These are phyloP conservation scores for Sebastes taczanowskii DNA, from an alignment of 2,797 vertebrate genomes.

Conservation along the genomic window DNA sequence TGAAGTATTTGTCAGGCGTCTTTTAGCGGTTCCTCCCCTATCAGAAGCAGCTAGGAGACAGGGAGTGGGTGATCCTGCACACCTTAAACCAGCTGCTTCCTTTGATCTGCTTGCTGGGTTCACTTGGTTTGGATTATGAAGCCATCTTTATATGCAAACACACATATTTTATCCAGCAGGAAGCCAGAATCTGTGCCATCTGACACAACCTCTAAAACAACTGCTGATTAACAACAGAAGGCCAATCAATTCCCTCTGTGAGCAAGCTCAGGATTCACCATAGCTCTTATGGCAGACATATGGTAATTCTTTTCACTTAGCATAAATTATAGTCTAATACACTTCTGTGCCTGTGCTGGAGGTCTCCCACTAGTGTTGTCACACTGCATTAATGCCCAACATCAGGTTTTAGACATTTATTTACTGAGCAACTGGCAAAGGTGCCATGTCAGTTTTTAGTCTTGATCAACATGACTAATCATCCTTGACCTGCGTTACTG, in stretches of 20 bases:
- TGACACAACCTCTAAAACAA: constrained; percentile 71
- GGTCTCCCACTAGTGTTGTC: constrained; percentile 33
- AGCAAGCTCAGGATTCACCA: constrained; percentile 56
- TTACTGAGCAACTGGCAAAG: constrained; percentile 16
- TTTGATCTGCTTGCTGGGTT: constrained; percentile 68
- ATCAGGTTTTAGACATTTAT: constrained; percentile 18
- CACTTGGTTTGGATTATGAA: constrained; percentile 63
- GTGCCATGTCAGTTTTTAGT: background rate
- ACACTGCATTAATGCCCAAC: constrained; percentile 9
- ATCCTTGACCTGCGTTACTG: background rate
- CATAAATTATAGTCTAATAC: constrained; percentile 64
- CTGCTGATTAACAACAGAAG: constrained; percentile 75
- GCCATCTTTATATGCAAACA: constrained; percentile 62
- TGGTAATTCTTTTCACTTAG: constrained; percentile 66
- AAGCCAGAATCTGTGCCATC: constrained; percentile 65
- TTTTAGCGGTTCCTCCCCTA: constrained; percentile 48
- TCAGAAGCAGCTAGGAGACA: constrained; percentile 38
- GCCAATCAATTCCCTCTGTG: constrained; percentile 60
- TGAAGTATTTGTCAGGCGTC: constrained; percentile 61
- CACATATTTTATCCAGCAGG: constrained; percentile 67
- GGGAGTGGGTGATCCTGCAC: constrained; percentile 49
- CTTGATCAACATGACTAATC: constrained; percentile 10
- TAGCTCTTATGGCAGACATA: constrained; percentile 67
- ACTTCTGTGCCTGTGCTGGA: constrained; percentile 34
- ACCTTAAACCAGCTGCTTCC: constrained; percentile 51